These are phyloP conservation scores for Amphipoea lucens DNA, from an alignment of 2,888 invertebrate genomes.

Conservation along the genomic window DNA sequence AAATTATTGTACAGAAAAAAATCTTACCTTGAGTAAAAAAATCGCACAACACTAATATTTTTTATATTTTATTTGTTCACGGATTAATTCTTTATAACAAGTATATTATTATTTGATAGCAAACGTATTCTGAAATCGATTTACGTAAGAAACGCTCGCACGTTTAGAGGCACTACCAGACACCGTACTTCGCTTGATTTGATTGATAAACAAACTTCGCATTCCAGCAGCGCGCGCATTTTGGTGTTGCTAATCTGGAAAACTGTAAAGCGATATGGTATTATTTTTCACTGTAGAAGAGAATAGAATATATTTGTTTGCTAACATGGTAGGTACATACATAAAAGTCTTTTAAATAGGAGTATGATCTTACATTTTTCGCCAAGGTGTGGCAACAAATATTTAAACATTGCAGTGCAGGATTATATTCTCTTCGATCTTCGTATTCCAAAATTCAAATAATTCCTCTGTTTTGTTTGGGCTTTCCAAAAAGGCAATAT, in stretches of 20 bases:
- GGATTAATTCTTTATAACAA: constrained; percentile 5
- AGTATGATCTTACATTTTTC: too few relatives aligned
- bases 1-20: constrained; percentile 16
- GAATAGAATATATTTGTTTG: background rate
- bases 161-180: constrained; percentile 73
- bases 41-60: constrained; percentile 58
- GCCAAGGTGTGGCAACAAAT: too few relatives aligned
- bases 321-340: too few relatives aligned
- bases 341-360: too few relatives aligned
- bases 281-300: background rate
- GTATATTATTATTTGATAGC: constrained; percentile 32
- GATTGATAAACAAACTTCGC: constrained; percentile 89
- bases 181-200: constrained; percentile 78
- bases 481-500: too few relatives aligned
- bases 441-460: too few relatives aligned
- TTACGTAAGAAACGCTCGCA: constrained; percentile 74
- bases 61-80: constrained; percentile 34
- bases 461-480: too few relatives aligned
- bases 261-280: constrained; percentile 26
- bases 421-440: too few relatives aligned
- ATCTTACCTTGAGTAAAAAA: constrained; percentile 58
- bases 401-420: too few relatives aligned
- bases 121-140: constrained; percentile 69
- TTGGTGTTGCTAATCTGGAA: constrained; percentile 72
- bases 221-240: constrained; percentile 87